Percentiles rank a stretch among this genome's conserved stretches.
These are phyloP conservation scores for Tribolium madens DNA, from an alignment of 1,140 invertebrate species.

Conservation along the genomic window DNA sequence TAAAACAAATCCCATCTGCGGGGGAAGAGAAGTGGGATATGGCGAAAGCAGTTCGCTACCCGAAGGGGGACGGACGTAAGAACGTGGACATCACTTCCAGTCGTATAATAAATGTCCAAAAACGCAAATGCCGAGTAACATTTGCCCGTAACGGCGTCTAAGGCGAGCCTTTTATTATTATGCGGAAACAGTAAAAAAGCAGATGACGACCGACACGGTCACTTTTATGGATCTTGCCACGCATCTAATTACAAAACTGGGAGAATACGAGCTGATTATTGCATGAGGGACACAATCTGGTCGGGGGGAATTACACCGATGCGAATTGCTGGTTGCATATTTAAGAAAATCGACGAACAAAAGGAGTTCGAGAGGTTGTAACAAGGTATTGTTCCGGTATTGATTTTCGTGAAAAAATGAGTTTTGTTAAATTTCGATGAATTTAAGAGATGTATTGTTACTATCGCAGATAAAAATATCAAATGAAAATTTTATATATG, in stretches of 20 bases:
- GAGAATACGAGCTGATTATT: constrained; percentile 57
- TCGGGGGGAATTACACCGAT: too few relatives aligned
- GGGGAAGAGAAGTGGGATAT: constrained; percentile 41
- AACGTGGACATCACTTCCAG: constrained; percentile 41
- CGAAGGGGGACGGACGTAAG: constrained; percentile 37
- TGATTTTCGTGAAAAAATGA: neutral
- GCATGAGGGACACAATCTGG: constrained; percentile 39
- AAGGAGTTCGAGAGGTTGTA: neutral
- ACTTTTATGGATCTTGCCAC: constrained; percentile 55
- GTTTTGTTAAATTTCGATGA: too few relatives aligned
- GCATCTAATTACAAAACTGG: constrained; percentile 63
- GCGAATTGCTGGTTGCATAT: neutral
- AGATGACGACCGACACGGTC: constrained; percentile 60
- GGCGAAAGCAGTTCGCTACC: constrained; percentile 1
- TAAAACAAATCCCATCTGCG: constrained; percentile 63
- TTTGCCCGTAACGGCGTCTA: constrained; percentile 64
- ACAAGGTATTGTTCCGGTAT: neutral
- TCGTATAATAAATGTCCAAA: constrained; percentile 63
- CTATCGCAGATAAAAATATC: neutral
- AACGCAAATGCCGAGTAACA: constrained; percentile 65
- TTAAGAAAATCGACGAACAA: neutral
- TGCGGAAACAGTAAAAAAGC: constrained; percentile 65
- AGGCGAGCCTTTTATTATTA: constrained; percentile 63
- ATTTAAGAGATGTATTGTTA: too few relatives aligned
- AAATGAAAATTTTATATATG: neutral